Evolutionary conservation across 2,888 invertebrate genomes (phyloP), one percentile per base, ranked within the genome.

Genomic region (Melinopterus prodromus): DNA sequence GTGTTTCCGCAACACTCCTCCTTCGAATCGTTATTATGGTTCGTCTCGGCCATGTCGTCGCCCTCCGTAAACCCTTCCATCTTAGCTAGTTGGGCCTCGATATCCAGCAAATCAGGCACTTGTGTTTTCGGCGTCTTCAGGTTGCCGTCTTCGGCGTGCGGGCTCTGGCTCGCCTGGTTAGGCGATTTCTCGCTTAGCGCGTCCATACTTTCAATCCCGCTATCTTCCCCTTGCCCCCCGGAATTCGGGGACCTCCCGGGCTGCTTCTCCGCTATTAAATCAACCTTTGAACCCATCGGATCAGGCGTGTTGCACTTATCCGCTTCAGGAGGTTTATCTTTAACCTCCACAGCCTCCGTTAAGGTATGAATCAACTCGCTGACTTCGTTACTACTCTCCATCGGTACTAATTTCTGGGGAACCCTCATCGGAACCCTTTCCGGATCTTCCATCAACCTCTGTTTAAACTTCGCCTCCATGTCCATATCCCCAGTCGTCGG

Each of bases 181-280:
- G 87, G 87, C 16, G 87, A 85, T 88, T 97, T 97, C 88, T 97
- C 97, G 16, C 97, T 97, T n/a, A 97, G 89, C 2, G 97, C 97
- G 88, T 97, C 97, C 97, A 97, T 97, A 69, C 96, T 96, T 88
- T 97, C 97, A 79, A 97, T 97, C 15, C 97, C 97, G 79, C 97
- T 97, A 89, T 97, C 97, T 87, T 97, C 97, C 72, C 96, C 81
- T 76, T 81, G 80, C 12, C 86, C 86, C 5, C 89, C 89, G 1
- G 88, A 88, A 82, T 88, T 89, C 14, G 89, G 89, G n/a, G 89
- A 89, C 36, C 89, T 85, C 15, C 86, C 84, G 15, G 86, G 83
- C 79, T 85, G 85, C 77, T 85, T 85, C 69, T 86, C 86, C 69
- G 82, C 81, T 26, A 71, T 74, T 77, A 85, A 72, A 77, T 84